A percentile compares a stretch with the other conserved stretches of the same genome.
These are phyloP conservation scores for Lutraria rhynchaena DNA, from an alignment of 1,140 invertebrate species.

Conservation along the genomic window DNA sequence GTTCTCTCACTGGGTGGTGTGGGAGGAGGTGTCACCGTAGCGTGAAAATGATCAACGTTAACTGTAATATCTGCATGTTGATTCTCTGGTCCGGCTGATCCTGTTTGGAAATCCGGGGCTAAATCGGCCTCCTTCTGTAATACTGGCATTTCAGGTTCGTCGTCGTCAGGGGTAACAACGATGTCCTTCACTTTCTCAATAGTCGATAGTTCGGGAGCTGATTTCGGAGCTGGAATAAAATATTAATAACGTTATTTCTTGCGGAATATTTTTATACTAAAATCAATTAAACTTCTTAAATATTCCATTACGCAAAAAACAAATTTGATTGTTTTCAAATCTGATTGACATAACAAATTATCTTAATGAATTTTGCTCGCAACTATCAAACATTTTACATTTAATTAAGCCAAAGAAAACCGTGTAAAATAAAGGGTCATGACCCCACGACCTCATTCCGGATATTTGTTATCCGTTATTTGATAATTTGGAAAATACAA, in stretches of 20 bases:
- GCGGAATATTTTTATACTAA: not conserved
- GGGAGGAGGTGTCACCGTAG: conserved; percentile 50
- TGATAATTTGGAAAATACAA: too few relatives aligned
- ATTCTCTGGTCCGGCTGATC: not conserved
- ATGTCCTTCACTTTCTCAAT: conserved; percentile 2
- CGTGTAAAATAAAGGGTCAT: too few relatives aligned
- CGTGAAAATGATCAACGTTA: conserved; percentile 17
- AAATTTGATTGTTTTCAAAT: too few relatives aligned
- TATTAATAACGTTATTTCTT: conserved; percentile 1
- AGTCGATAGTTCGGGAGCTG: conserved; percentile 4
- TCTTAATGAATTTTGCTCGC: too few relatives aligned
- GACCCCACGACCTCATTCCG: too few relatives aligned
- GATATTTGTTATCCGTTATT: too few relatives aligned
- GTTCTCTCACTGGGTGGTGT: conserved; percentile 29
- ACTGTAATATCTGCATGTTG: not conserved
- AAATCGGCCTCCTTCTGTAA: conserved; percentile 35
- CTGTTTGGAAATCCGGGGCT: not conserved
- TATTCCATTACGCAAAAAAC: too few relatives aligned
- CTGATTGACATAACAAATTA: too few relatives aligned
- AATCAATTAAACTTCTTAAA: too few relatives aligned
- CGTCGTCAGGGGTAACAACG: not conserved
- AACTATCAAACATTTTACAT: too few relatives aligned
- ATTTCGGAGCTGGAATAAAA: conserved; percentile 11
- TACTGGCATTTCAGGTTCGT: conserved; percentile 50
- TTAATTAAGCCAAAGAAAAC: too few relatives aligned